These are phyloP conservation scores for Atrichornis clamosus DNA, from an alignment of 2,113 vertebrate species.

Conservation along the genomic window DNA sequence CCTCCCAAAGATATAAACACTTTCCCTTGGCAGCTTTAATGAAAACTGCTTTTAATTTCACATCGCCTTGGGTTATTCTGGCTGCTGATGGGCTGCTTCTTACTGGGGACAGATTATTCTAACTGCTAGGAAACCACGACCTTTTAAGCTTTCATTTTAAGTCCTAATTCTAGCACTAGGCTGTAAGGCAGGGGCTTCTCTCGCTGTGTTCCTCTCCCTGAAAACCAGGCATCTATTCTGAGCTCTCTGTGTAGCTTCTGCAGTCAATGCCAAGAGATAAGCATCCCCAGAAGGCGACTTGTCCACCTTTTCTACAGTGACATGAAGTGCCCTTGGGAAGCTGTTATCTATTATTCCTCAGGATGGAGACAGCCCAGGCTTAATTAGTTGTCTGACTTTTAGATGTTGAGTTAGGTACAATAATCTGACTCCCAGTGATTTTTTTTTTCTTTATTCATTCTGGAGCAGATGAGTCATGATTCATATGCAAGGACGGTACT, in stretches of 20 bases:
- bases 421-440: not conserved
- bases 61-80: not conserved
- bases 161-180: not conserved
- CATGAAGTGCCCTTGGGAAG: slow-evolving; percentile 23
- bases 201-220: not conserved
- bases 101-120: not conserved
- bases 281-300: not conserved
- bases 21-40: not conserved
- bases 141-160: not conserved
- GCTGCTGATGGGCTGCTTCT: not conserved
- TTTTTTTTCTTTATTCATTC: not conserved
- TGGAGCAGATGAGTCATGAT: slow-evolving; percentile 25
- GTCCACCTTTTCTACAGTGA: slow-evolving; percentile 15
- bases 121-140: not conserved
- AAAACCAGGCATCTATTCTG: not conserved
- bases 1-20: not conserved
- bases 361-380: not conserved
- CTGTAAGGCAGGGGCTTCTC: not conserved
- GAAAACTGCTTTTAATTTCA: slow-evolving; percentile 24
- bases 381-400: slow-evolving; percentile 49
- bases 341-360: slow-evolving; percentile 13
- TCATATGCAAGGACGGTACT: not conserved
- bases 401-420: slow-evolving; percentile 1
- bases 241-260: not conserved
- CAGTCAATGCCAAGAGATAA: slow-evolving; percentile 9